Evolutionary conservation across 1,140 invertebrate genomes (phyloP).

Genomic region (Drosophila ironensis): DNA sequence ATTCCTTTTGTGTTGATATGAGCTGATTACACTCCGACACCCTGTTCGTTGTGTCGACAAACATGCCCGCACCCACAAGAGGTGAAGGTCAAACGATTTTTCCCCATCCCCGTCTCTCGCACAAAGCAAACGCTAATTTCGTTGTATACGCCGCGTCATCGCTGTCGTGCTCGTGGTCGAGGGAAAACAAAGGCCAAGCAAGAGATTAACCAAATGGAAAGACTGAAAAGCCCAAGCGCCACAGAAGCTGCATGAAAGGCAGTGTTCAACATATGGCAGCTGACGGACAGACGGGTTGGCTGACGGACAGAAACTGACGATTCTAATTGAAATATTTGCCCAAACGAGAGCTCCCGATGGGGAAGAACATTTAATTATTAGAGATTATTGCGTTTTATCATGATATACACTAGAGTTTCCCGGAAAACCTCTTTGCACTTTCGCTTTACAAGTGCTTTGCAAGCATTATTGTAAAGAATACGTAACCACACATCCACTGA

Average conservation of each 20-base stretch:
- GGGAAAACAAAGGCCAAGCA: slow-evolving; percentile 21
- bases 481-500: not conserved
- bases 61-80: not conserved
- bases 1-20: slow-evolving; percentile 69
- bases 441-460: too few relatives aligned
- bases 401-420: too few relatives aligned
- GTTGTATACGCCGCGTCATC: slow-evolving; percentile 59
- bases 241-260: not conserved
- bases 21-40: slow-evolving; percentile 9
- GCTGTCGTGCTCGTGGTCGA: not conserved
- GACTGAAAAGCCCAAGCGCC: not conserved
- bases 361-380: too few relatives aligned
- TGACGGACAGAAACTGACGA: not conserved
- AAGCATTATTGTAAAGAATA: not conserved
- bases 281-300: slow-evolving; percentile 2
- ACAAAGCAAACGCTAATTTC: slow-evolving; percentile 61
- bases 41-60: not conserved
- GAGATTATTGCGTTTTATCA: too few relatives aligned
- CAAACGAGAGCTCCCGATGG: too few relatives aligned
- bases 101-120: not conserved
- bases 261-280: slow-evolving; percentile 10
- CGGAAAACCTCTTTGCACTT: too few relatives aligned
- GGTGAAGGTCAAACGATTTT: slow-evolving; percentile 14
- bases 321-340: slow-evolving; percentile 11
- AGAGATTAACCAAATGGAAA: slow-evolving; percentile 15